Base-by-base conservation (phyloP, 2,888 invertebrate genomes). In the Heteropelma amictum region DNA sequence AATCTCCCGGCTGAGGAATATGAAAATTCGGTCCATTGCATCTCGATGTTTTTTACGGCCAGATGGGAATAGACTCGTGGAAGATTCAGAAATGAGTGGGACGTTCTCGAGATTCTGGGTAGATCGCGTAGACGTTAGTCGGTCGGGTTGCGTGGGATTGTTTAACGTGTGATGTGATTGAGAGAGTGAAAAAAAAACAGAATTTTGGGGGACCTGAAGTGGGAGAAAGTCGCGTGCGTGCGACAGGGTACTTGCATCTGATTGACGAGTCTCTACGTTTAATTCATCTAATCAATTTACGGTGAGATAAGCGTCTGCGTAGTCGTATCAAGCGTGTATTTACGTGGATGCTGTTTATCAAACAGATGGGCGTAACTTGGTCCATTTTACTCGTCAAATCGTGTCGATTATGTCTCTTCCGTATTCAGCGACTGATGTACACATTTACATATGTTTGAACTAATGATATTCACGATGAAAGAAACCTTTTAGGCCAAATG, bases 271-370 rank as follows among this genome's bases (percentile, higher is more conserved):
- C 60, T 17, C 7, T 38, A 33, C 33, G 38, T 38, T 65, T 60
- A 40, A 35, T 54, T 40, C n/a, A 60, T 45, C 51, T 60, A 72
- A 72, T 72, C 65, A 72, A 72, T 72, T 72, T 67, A 53, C 53
- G 30, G 23, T 8, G 42, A 35, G 60, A 72, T 72, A 45, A 65
- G 21, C 35, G 21, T 38, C 6, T n/a, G 26, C 28, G 42, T 28
- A 28, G 28, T 17, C 33, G 10, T 35, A 53, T 19, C 3, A 33
- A 53, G 30, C 23, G 3, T 40, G 0, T 12, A 33, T 28, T 7
- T 23, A 10, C 28, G 2, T 33, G 1, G 5, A 8, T n/a, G n/a
- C n/a, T n/a, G n/a, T n/a, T n/a, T n/a, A n/a, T n/a, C n/a, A n/a
- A n/a, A n/a, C n/a, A n/a, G n/a, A n/a, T n/a, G n/a, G n/a, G n/a